These are phyloP conservation scores for Neolamprologus falcicula DNA, from an alignment of 2,113 vertebrate species.

Conservation along the genomic window DNA sequence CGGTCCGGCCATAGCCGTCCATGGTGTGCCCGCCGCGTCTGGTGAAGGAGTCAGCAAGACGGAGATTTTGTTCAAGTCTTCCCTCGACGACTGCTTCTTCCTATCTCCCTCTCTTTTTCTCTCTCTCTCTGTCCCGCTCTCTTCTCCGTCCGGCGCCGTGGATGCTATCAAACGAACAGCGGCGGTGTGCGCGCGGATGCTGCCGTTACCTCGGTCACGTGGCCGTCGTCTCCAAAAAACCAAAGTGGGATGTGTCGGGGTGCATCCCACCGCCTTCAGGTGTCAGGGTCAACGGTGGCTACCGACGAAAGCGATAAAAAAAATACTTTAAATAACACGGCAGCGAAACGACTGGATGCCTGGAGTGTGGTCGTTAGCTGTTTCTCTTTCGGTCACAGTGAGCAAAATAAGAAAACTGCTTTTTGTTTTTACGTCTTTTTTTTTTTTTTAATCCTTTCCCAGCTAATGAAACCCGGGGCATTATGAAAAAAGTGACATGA, in stretches of 20 bases:
- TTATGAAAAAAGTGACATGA: not conserved
- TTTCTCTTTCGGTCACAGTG: not conserved
- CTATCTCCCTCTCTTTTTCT: not conserved
- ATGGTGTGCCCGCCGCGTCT: constrained; percentile 61
- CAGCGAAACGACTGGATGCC: not conserved
- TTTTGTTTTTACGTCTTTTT: not conserved
- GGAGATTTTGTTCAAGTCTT: not conserved
- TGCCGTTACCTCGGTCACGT: constrained; percentile 56
- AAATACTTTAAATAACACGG: not conserved
- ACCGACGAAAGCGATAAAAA: no score
- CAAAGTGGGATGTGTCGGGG: not conserved
- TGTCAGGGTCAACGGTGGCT: not conserved
- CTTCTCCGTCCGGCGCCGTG: constrained; percentile 45
- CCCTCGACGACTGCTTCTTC: constrained; percentile 13
- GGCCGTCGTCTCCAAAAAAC: constrained; percentile 27
- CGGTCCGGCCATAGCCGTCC: constrained; percentile 84
- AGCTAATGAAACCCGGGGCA: not conserved
- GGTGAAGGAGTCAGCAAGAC: constrained; percentile 29
- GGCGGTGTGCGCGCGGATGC: constrained; percentile 12
- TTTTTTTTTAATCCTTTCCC: not conserved
- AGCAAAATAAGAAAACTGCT: not conserved
- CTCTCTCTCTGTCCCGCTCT: constrained; percentile 12
- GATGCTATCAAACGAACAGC: constrained; percentile 26
- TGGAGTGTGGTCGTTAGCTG: not conserved
- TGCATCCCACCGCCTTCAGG: not conserved